phyloP scores from a whole-genome alignment of 53 echinoderm and acorn worm species.

The Echinarachnius parma region DNA sequence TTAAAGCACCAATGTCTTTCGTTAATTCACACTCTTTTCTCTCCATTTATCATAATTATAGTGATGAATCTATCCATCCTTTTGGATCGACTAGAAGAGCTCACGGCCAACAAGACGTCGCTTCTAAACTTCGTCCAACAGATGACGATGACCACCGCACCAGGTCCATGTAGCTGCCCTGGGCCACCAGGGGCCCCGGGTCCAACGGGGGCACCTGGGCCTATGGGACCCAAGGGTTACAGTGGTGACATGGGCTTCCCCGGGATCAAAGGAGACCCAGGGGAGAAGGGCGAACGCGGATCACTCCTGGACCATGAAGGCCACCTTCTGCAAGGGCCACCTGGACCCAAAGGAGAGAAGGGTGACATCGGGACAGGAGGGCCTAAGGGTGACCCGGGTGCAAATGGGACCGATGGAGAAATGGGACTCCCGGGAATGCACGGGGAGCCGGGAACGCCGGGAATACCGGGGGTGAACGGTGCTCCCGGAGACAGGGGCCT shows the following conservation, averaged over 20 bases:
- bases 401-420: constrained; percentile 16
- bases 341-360: constrained; percentile 26
- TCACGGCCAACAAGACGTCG: constrained; percentile 29
- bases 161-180: constrained; percentile 6
- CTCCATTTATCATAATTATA: too few relatives aligned
- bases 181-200: constrained; percentile 29
- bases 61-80: constrained; percentile 29
- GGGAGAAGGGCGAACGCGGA: constrained; percentile 48
- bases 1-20: too few relatives aligned
- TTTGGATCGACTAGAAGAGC: constrained; percentile 18
- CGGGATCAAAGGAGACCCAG: constrained; percentile 23
- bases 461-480: constrained; percentile 29
- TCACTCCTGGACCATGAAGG: background rate
- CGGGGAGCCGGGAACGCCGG: constrained; percentile 43
- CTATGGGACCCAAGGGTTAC: constrained; percentile 45
- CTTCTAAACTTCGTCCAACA: constrained; percentile 22
- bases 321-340: constrained; percentile 8
- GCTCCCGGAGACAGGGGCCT: constrained; percentile 26
- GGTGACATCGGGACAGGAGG: constrained; percentile 16
- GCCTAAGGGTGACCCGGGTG: constrained; percentile 26
- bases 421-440: constrained; percentile 2
- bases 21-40: too few relatives aligned
- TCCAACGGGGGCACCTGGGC: constrained; percentile 9
- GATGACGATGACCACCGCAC: background rate
- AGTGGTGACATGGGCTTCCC: constrained; percentile 33